A percentile compares a stretch with the other conserved stretches of the same genome.
Conservation (phyloP, 1,140 invertebrate species). For the Parasteatoda tepidariorum region DNA sequence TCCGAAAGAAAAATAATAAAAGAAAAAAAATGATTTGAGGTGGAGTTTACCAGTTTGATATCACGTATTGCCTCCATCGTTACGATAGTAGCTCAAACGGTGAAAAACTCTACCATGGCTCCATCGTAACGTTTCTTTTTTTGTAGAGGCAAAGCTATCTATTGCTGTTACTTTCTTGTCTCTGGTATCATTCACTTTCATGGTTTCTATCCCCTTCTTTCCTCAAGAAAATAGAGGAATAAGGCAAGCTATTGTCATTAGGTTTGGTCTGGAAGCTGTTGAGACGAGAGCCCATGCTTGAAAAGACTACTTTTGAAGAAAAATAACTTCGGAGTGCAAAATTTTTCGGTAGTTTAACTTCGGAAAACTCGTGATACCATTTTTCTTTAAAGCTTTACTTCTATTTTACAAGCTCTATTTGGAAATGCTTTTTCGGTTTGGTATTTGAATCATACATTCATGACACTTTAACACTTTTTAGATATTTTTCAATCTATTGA, state of each 20-base stretch:
- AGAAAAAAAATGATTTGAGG: background rate
- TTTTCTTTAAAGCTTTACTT: conserved; percentile 3
- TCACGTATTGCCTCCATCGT: background rate
- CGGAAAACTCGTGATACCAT: background rate
- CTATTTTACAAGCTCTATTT: background rate
- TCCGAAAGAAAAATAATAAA: background rate
- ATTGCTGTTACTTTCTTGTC: conserved; percentile 16
- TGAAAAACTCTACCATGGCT: conserved; percentile 7
- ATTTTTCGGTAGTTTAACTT: conserved; percentile 27
- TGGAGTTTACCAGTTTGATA: conserved; percentile 7
- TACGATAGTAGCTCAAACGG: conserved; percentile 5
- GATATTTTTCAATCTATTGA: too few relatives aligned
- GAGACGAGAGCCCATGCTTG: background rate
- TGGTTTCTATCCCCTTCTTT: background rate
- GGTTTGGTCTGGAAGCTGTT: conserved; percentile 11
- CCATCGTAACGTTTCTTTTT: conserved; percentile 27
- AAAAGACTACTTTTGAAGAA: conserved; percentile 17
- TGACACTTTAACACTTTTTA: too few relatives aligned
- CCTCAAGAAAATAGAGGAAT: conserved; percentile 27
- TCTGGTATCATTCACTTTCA: conserved; percentile 14
- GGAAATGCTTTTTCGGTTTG: background rate
- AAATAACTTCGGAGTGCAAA: conserved; percentile 21
- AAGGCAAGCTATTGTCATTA: conserved; percentile 34
- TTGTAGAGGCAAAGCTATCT: conserved; percentile 28
- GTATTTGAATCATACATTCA: background rate